Percentiles rank a stretch among this genome's conserved stretches.
Conservation (phyloP, 1,140 invertebrate species). For the Oryctes rhinoceros region DNA sequence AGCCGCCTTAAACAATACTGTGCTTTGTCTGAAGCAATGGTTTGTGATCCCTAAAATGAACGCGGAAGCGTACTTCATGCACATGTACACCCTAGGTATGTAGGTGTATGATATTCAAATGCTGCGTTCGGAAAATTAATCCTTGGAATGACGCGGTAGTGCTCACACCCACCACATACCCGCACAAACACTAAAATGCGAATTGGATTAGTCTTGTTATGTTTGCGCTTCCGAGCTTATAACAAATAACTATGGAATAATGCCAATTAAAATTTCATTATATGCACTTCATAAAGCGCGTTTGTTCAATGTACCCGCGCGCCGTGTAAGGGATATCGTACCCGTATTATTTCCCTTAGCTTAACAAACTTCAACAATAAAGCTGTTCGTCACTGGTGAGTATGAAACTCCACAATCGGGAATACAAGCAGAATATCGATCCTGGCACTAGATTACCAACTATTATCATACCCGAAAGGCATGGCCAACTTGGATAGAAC, state of each 20-base stretch:
- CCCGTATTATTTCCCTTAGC: conserved; percentile 35
- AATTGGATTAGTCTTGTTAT: neutral
- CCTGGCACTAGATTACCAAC: conserved; percentile 31
- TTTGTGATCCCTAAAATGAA: neutral
- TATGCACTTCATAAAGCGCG: conserved; percentile 38
- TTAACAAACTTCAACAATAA: conserved; percentile 40
- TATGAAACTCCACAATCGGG: conserved; percentile 38
- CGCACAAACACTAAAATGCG: neutral
- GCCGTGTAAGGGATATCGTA: conserved; percentile 12
- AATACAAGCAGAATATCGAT: conserved; percentile 38
- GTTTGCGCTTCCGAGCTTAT: neutral
- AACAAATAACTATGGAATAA: conserved; percentile 16
- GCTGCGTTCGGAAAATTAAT: neutral
- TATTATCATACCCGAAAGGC: conserved; percentile 37
- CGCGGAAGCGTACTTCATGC: neutral
- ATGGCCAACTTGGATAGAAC: conserved; percentile 26
- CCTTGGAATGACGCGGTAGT: neutral
- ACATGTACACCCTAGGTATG: neutral
- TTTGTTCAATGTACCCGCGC: neutral
- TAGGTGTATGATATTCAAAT: neutral
- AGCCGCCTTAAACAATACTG: no score
- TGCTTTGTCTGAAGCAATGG: neutral
- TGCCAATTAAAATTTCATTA: conserved; percentile 42
- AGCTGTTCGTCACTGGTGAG: conserved; percentile 38
- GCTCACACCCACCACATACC: neutral